Evolutionary conservation across 1,140 invertebrate species (phyloP), one percentile per base, ranked within the genome.

Genomic region (Drosophila nebulosa): DNA sequence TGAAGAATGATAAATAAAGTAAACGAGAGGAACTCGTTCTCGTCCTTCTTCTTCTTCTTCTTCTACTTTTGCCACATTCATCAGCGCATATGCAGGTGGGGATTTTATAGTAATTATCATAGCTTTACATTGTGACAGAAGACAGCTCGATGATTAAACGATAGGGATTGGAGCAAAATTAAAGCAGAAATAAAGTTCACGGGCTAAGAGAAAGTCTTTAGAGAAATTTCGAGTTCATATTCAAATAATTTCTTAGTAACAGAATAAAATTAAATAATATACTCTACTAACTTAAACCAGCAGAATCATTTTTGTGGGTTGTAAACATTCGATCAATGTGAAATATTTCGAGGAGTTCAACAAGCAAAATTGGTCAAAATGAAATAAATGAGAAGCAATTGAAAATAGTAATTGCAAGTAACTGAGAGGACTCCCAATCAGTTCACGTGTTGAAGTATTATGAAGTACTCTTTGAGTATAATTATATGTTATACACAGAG

Each of bases 1-100:
- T 26, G 24, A 46, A 55, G 26, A 55, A 55, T 55, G 52, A 30
- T 55, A 55, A 55, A 55, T 55, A 55, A 55, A 55, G 26, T 55
- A 18, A 46, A 46, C 18, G 39, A 46, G 39, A 46, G 21, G 39
- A 46, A 46, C 39, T 46, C 16, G 18, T 21, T 30, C n/a, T n/a
- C n/a, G n/a, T n/a, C n/a, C 27, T 30, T 30, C 27, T 4, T 46
- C 39, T 46, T 21, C 7, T 18, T 18, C 27, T 30, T 30, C 27
- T 4, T 46, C 39, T 46, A 9, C 7, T 18, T 18, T 46, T 9
- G 39, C 39, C 39, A 46, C 39, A 46, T 32, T 32, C 30, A 32
- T 46, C 39, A 46, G 36, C 36, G 39, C 16, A 46, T 46, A 46
- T 46, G 16, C 39, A 46, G 39, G 39, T 46, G 10, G 7, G 9